phyloP scores from a whole-genome alignment of 1,140 invertebrate species.

The Bombus difficillimus region DNA sequence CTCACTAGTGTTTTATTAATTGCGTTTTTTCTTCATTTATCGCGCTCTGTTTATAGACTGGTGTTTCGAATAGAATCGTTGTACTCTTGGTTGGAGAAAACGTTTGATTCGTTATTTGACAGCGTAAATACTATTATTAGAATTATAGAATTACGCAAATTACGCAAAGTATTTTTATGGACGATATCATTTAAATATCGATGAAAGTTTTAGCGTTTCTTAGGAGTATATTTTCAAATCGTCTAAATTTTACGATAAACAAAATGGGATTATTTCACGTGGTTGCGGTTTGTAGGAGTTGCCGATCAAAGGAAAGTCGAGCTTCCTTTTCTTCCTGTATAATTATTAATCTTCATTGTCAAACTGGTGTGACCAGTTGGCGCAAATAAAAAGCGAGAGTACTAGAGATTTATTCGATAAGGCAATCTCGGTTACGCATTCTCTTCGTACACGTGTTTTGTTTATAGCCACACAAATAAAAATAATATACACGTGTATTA shows the following conservation, averaged over 20 bases:
- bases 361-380: slow-evolving; percentile 29
- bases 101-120: too few species aligned
- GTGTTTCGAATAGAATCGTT: neutral
- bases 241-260: neutral
- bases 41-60: neutral
- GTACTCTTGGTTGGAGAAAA: neutral
- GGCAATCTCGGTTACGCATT: neutral
- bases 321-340: slow-evolving; percentile 40
- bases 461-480: neutral
- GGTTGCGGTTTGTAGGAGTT: neutral
- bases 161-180: too few species aligned
- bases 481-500: neutral
- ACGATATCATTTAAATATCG: neutral
- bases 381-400: slow-evolving; percentile 34
- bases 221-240: neutral
- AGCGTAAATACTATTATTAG: neutral
- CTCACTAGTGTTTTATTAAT: slow-evolving; percentile 34
- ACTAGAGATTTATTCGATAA: neutral
- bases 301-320: neutral
- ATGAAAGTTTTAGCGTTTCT: neutral
- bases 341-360: slow-evolving; percentile 22
- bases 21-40: neutral
- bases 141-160: neutral
- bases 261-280: neutral
- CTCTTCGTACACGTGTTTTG: neutral